Conservation (phyloP, 2,113 vertebrate genomes). For the Sylvicapra grimmia region DNA sequence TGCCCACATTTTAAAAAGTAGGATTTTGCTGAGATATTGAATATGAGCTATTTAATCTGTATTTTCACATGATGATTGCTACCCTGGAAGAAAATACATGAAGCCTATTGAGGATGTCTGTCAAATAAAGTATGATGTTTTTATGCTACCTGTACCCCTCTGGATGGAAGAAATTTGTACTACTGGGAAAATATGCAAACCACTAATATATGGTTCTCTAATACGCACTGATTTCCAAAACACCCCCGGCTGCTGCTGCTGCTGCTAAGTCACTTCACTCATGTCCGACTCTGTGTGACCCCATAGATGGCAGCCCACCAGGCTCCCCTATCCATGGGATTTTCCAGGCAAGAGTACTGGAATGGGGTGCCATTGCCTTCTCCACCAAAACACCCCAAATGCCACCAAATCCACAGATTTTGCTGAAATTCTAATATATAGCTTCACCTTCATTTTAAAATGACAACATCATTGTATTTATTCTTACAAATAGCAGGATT, state of each 20-base stretch:
- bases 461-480: neutral
- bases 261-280: too few species aligned
- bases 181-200: neutral
- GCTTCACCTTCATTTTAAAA: neutral
- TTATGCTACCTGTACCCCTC: neutral
- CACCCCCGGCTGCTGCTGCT: neutral
- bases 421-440: neutral
- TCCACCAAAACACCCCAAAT: neutral
- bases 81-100: neutral
- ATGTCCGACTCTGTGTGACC: too few species aligned
- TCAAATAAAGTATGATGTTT: neutral
- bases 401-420: neutral
- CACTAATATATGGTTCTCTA: neutral
- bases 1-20: neutral
- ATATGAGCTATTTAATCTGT: conserved; percentile 7
- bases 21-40: neutral
- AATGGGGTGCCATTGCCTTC: too few species aligned
- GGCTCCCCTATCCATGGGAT: too few species aligned
- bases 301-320: too few species aligned
- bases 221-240: neutral
- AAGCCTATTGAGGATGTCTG: neutral
- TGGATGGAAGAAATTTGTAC: neutral
- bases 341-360: too few species aligned
- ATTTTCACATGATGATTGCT: neutral
- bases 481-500: neutral